Conservation (phyloP, 2,888 invertebrate species). For the Orthonevra nobilis region DNA sequence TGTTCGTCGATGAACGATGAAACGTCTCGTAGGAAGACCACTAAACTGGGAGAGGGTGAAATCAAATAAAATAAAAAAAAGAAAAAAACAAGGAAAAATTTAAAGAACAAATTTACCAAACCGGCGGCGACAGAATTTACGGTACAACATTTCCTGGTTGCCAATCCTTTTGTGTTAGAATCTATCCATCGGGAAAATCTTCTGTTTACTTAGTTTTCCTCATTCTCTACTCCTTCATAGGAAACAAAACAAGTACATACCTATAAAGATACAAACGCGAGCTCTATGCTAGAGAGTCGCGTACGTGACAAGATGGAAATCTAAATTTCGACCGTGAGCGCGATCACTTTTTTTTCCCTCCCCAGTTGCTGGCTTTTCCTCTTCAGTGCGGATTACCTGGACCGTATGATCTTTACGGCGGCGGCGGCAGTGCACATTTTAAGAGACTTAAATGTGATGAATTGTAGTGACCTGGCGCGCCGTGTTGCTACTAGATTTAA, state of each 20-base stretch:
- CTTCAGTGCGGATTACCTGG: conserved; percentile 39
- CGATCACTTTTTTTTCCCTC: conserved; percentile 50
- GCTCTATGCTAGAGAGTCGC: conserved; percentile 46
- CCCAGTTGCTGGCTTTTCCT: neutral
- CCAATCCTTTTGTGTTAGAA: conserved; percentile 69
- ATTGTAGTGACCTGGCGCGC: conserved; percentile 63
- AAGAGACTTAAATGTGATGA: conserved; percentile 69
- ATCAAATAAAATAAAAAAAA: conserved; percentile 34
- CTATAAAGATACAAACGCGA: conserved; percentile 43
- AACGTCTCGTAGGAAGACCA: too few relatives aligned
- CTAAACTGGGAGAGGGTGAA: conserved; percentile 33
- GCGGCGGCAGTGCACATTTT: conserved; percentile 55
- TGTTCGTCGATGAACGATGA: conserved; percentile 34
- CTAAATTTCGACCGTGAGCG: conserved; percentile 71
- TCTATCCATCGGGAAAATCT: conserved; percentile 67
- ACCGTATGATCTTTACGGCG: conserved; percentile 52
- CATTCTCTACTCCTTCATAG: conserved; percentile 48
- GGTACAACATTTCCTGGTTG: conserved; percentile 69
- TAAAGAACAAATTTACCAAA: conserved; percentile 59
- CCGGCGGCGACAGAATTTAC: conserved; percentile 66
- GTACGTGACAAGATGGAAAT: conserved; percentile 73
- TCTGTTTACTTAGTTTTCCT: conserved; percentile 57
- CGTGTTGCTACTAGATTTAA: conserved; percentile 52
- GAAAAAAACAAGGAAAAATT: conserved; percentile 18
- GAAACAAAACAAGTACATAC: conserved; percentile 7